Base-by-base conservation (phyloP, 2,888 invertebrate genomes). In the Microctonus aethiopoides region DNA sequence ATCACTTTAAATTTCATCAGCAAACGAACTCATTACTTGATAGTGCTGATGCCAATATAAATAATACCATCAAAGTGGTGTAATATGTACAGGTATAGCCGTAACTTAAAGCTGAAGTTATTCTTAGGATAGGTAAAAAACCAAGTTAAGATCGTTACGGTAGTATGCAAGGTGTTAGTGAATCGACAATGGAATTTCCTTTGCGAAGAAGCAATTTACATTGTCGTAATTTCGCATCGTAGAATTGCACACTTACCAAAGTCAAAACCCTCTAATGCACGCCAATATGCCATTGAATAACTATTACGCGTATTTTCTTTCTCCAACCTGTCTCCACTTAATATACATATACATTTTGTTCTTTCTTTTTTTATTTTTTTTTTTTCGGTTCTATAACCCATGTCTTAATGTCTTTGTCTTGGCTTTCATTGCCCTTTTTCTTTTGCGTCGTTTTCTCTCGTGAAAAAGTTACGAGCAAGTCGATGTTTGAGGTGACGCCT, bases 101-200 rank as follows among this genome's bases (percentile, higher is more conserved):
- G 7, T 29, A 29, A 29, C 7, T 5, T 29, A 29, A 26, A 54
- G 36, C 52, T 36, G 36, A n/a, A 29, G 46, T 46, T 16, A 34
- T 41, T 62, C 36, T 29, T 7, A 10, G 36, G 68, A 71, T 68
- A 72, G 72, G 73, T 56, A 52, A 73, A 72, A 73, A 76, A 70
- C 41, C 66, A 29, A 67, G 71, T 72, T 72, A 71, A 70, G 71
- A 72, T 76, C 72, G 76, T 76, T 74, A 73, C 74, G 74, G 76
- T 72, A 68, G 72, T 74, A 71, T 73, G 73, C 69, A 67, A 51
- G 64, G 64, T 41, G 67, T 69, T 63, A 65, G 72, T 72, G 64
- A 67, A 72, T 70, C 70, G 72, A 71, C 71, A 74, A 74, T 72
- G 71, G 68, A 75, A 74, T 75, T 74, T 74, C 57, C 68, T 67